A percentile compares a stretch with the other conserved stretches of the same genome.
These are phyloP conservation scores for Pangasius larnaudii DNA, from an alignment of 2,797 vertebrate species.

Conservation along the genomic window DNA sequence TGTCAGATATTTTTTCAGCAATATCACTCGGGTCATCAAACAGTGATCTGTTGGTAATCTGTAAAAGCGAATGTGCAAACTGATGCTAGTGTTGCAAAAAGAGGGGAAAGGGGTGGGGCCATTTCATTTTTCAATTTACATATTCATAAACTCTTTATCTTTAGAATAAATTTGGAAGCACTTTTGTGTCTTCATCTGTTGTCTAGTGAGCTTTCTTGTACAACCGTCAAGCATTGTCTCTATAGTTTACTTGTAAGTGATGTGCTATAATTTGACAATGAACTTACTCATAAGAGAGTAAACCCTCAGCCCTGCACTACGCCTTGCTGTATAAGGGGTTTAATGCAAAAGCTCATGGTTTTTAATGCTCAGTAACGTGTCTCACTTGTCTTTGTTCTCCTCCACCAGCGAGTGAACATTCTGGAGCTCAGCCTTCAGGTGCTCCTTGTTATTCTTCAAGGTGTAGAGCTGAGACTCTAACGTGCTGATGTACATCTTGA, in stretches of 20 bases:
- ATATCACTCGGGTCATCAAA: neutral
- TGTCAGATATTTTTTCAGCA: neutral
- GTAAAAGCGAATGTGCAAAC: neutral
- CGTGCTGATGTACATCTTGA: slow-evolving; percentile 74
- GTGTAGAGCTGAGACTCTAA: slow-evolving; percentile 74
- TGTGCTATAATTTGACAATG: neutral
- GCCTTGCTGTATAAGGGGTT: neutral
- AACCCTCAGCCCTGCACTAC: neutral
- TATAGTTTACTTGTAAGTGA: neutral
- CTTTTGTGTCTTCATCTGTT: neutral
- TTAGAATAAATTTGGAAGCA: neutral
- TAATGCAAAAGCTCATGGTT: neutral
- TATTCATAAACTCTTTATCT: neutral
- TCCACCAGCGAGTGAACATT: slow-evolving; percentile 71
- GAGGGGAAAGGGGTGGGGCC: neutral
- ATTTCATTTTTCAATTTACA: neutral
- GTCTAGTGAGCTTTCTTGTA: neutral
- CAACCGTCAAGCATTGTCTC: neutral
- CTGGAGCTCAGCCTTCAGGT: slow-evolving; percentile 71
- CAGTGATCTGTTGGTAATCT: neutral
- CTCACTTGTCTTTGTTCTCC: slow-evolving; percentile 70
- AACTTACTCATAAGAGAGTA: neutral
- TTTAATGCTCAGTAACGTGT: neutral
- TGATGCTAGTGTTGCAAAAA: neutral
- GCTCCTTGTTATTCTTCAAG: slow-evolving; percentile 63